Evolutionary conservation across 2,113 vertebrate genomes (phyloP).

Genomic region (Ochotona princeps): DNA sequence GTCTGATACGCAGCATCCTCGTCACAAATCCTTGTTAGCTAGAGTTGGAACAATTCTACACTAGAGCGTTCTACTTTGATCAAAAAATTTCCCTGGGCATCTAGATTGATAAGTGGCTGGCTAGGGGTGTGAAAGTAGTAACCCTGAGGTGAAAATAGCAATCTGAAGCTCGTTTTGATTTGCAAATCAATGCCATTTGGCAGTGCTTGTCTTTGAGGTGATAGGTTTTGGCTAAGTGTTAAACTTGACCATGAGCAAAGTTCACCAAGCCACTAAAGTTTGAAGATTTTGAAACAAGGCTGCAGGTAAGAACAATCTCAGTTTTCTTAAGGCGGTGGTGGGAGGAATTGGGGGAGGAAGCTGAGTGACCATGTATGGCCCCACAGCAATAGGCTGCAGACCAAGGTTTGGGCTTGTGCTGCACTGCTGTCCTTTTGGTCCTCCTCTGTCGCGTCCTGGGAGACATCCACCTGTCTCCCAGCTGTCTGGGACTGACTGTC

Average conservation of each 20-base stretch:
- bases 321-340: background rate
- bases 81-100: background rate
- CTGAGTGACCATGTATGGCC: background rate
- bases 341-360: background rate
- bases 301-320: background rate
- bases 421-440: background rate
- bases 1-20: conserved; percentile 39
- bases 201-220: conserved; percentile 49
- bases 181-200: background rate
- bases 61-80: background rate
- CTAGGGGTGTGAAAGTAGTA: background rate
- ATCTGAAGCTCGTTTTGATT: conserved; percentile 39
- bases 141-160: background rate
- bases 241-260: background rate
- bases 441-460: background rate
- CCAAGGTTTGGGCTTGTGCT: background rate
- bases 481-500: conserved; percentile 68
- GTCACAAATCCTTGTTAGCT: conserved; percentile 27
- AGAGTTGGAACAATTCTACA: conserved; percentile 33
- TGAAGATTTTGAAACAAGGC: conserved; percentile 40
- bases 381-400: background rate
- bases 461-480: conserved; percentile 65
- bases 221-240: conserved; percentile 30
- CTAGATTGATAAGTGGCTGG: conserved; percentile 40
- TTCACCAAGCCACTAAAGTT: background rate